These are phyloP conservation scores for Hycleus cichorii DNA, from an alignment of 1,140 invertebrate genomes.

Conservation along the genomic window DNA sequence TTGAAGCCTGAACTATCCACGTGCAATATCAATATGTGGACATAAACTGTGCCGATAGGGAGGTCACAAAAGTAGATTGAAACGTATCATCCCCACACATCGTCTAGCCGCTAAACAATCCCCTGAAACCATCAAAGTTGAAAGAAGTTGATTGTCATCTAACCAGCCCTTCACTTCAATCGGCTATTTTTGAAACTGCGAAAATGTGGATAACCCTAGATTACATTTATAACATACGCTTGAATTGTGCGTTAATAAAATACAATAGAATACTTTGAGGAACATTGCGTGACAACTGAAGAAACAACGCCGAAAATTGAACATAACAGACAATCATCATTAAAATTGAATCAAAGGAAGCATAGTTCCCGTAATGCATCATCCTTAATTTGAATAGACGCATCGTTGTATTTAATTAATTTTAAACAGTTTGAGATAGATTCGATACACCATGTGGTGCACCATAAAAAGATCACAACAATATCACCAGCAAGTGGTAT, in stretches of 20 bases:
- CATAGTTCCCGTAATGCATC: constrained; percentile 9
- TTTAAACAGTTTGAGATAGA: constrained; percentile 28
- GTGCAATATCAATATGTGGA: constrained; percentile 24
- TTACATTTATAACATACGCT: no score
- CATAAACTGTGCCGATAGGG: constrained; percentile 17
- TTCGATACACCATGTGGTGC: constrained; percentile 31
- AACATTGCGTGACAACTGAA: no score
- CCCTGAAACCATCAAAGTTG: no score
- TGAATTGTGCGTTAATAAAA: no score
- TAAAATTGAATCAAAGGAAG: constrained; percentile 1
- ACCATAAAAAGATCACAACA: constrained; percentile 23
- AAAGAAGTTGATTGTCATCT: no score
- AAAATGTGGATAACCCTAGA: no score
- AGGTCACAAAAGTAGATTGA: constrained; percentile 16
- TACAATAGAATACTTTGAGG: no score
- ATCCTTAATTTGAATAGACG: constrained; percentile 6
- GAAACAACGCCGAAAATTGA: no score
- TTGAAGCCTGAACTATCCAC: constrained; percentile 17
- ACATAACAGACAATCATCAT: background rate
- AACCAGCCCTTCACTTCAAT: no score
- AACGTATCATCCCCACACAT: constrained; percentile 12
- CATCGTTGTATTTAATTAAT: constrained; percentile 30
- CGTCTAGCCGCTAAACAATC: background rate
- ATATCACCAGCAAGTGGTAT: constrained; percentile 31
- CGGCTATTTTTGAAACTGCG: no score